A percentile compares a stretch with the other conserved stretches of the same genome.
Conservation (phyloP, 2,113 vertebrate genomes). For the Cephalopholis sonnerati region DNA sequence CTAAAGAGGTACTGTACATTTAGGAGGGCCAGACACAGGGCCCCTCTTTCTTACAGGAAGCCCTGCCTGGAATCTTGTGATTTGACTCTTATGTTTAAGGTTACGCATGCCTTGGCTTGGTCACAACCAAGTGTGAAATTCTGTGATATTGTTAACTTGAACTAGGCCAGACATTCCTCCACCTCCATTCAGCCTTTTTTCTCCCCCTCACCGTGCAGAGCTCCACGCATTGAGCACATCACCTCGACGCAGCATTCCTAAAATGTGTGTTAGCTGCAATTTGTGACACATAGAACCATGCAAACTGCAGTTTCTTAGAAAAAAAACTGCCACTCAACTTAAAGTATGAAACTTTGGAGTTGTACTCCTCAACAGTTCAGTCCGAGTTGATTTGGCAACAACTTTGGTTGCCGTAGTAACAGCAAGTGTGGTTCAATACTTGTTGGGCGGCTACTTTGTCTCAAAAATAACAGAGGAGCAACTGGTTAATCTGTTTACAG, state of each 20-base stretch:
- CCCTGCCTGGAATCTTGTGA: slow-evolving; percentile 57
- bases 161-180: slow-evolving; percentile 60
- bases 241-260: neutral
- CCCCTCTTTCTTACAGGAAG: slow-evolving; percentile 25
- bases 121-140: slow-evolving; percentile 73
- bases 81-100: slow-evolving; percentile 67
- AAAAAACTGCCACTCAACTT: neutral
- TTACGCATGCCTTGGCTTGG: slow-evolving; percentile 49
- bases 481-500: neutral
- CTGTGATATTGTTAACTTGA: slow-evolving; percentile 73
- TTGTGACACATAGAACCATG: neutral
- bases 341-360: neutral
- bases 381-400: neutral
- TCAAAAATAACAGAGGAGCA: slow-evolving; percentile 7
- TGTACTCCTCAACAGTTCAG: neutral
- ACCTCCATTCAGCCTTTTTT: slow-evolving; percentile 20
- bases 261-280: neutral
- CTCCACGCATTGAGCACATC: slow-evolving; percentile 19
- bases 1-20: neutral
- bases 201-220: neutral
- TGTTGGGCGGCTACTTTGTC: neutral
- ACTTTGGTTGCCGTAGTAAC: slow-evolving; percentile 5
- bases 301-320: neutral
- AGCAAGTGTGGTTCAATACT: neutral
- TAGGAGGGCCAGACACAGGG: neutral